phyloP scores from a whole-genome alignment of 2,113 vertebrate species.

The Austrofundulus limnaeus region DNA sequence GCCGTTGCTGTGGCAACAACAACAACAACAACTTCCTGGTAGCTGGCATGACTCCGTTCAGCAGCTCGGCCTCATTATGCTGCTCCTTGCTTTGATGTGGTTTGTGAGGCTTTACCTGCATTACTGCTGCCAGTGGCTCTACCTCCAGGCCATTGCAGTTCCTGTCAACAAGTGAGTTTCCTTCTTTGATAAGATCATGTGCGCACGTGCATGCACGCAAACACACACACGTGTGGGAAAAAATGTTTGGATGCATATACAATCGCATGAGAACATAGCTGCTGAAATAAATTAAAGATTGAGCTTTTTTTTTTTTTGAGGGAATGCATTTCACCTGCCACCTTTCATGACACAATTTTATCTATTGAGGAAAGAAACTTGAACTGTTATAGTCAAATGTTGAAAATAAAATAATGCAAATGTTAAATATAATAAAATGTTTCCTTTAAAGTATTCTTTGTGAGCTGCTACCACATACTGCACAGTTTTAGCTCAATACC shows the following conservation, averaged over 20 bases:
- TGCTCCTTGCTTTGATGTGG: conserved; percentile 85
- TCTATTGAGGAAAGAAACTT: no score
- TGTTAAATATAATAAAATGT: no score
- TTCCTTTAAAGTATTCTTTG: no score
- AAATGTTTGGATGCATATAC: conserved; percentile 13
- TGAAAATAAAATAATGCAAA: no score
- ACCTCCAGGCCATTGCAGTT: conserved; percentile 85
- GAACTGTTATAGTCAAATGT: no score
- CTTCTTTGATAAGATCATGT: conserved; percentile 70
- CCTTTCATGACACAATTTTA: no score
- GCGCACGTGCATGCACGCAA: conserved; percentile 14
- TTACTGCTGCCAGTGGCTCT: conserved; percentile 93
- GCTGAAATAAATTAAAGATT: conserved; percentile 26
- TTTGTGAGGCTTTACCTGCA: conserved; percentile 91
- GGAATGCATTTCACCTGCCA: no score
- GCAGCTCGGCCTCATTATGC: conserved; percentile 80
- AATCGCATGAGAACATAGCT: conserved; percentile 1
- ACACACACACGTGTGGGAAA: not conserved
- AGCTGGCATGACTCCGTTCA: conserved; percentile 64
- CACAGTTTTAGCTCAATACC: no score
- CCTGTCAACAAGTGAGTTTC: conserved; percentile 91
- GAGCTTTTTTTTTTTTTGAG: no score
- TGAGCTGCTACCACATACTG: no score
- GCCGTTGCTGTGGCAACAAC: conserved; percentile 66
- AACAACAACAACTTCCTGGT: conserved; percentile 56